Percentiles rank a stretch among this genome's conserved stretches.
Conservation (phyloP, 1,140 invertebrate species). For the Drosophila dunni region DNA sequence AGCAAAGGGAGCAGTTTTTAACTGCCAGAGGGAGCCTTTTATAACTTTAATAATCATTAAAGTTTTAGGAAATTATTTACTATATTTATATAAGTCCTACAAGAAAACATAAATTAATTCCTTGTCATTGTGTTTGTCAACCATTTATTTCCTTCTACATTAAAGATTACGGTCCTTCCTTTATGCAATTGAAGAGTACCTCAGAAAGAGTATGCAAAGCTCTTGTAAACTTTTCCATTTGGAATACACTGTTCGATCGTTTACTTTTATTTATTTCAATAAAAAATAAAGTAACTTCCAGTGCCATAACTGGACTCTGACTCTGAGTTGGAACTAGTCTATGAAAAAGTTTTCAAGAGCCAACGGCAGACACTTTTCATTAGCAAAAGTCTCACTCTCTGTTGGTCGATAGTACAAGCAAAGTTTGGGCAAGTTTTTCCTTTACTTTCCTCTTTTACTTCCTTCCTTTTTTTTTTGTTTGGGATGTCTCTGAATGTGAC, state of each 20-base stretch:
- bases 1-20: too few relatives aligned
- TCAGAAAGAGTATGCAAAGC: constrained; percentile 12
- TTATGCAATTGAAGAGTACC: too few relatives aligned
- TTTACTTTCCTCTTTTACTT: constrained; percentile 10
- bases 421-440: constrained; percentile 59
- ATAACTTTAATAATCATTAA: too few relatives aligned
- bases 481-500: constrained; percentile 59
- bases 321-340: constrained; percentile 42
- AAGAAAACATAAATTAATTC: too few relatives aligned
- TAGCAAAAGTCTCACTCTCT: constrained; percentile 62
- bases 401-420: constrained; percentile 55
- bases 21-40: too few relatives aligned
- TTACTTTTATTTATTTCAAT: constrained; percentile 76
- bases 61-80: too few relatives aligned
- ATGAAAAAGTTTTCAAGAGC: constrained; percentile 75
- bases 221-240: not conserved
- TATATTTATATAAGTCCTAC: too few relatives aligned
- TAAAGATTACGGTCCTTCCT: too few relatives aligned
- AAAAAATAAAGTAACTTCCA: constrained; percentile 69
- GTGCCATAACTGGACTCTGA: constrained; percentile 49
- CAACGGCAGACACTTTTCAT: constrained; percentile 79
- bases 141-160: too few relatives aligned
- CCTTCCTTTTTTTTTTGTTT: constrained; percentile 19
- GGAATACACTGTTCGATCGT: constrained; percentile 36
- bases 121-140: too few relatives aligned